Evolutionary conservation across 2,888 invertebrate species (phyloP).

Genomic region (Caenorhabditis doughertyi): DNA sequence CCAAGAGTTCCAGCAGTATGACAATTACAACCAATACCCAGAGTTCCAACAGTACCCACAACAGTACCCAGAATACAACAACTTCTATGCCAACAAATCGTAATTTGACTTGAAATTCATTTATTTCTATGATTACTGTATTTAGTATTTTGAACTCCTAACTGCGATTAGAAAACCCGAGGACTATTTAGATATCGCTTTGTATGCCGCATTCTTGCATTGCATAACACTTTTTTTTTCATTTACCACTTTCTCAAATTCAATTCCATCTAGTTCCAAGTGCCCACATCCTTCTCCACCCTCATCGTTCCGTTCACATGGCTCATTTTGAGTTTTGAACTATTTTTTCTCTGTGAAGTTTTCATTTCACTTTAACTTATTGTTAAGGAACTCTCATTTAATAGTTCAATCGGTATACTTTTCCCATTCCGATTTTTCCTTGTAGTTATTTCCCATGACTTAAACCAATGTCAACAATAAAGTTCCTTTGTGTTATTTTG

Average conservation of each 20-base stretch:
- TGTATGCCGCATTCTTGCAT: slow-evolving; percentile 52
- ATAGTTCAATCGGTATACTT: background rate
- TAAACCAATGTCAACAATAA: background rate
- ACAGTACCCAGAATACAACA: background rate
- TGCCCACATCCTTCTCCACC: background rate
- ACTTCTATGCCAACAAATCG: background rate
- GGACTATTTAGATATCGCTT: slow-evolving; percentile 16
- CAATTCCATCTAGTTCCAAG: slow-evolving; percentile 24
- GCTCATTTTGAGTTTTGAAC: background rate
- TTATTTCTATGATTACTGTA: background rate
- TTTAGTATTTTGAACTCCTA: background rate
- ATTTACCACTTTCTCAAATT: slow-evolving; percentile 17
- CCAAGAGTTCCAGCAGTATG: too few species aligned
- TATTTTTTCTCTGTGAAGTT: too few species aligned
- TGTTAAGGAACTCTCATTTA: background rate
- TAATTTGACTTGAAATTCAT: background rate
- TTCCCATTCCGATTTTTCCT: background rate
- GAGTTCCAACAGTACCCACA: slow-evolving; percentile 3
- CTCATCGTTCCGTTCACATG: background rate
- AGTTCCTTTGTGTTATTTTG: slow-evolving; percentile 27
- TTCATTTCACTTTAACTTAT: too few species aligned
- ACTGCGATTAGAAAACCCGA: background rate
- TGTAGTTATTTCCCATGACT: slow-evolving; percentile 12
- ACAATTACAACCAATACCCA: background rate
- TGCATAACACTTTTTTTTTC: slow-evolving; percentile 42